Base-by-base conservation (phyloP, 1,140 invertebrate species). In the Hermetia illucens region DNA sequence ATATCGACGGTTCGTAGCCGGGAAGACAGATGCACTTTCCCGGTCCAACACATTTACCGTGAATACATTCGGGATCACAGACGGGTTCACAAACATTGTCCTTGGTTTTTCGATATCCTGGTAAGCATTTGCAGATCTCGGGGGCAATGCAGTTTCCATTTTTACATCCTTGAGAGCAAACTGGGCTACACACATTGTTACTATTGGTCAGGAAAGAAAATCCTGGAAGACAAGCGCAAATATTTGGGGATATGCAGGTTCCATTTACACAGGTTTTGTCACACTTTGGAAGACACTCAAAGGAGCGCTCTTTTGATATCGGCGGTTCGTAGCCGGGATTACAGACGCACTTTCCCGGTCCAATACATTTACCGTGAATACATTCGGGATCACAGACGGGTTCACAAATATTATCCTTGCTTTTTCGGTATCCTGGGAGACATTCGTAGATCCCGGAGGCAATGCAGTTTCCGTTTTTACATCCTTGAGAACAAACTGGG, bases 61-160 rank as follows among this genome's bases (percentile, higher is more conserved):
- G 70, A 10, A 61, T 48, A 45, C 71, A 74, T 0, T 68, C 65
- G 13, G 62, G 61, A 4, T 66, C 60, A 48, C 71, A 74, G 10
- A 63, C 49, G 10, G 70, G 64, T 12, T 55, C 19, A 42, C 67
- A 27, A 27, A 27, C 13, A 13, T 13, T 8, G 13, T 13, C 13
- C 13, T 27, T 8, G 8, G 24, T 9, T 27, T 9, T 8, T 27
- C 8, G 8, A 27, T 9, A 27, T 27, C 24, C 24, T 27, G 24
- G 24, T 13, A 27, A 13, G 24, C 24, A 27, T 9, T 9, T 13
- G 24, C 24, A 27, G 0, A 50, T 34, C 6, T 47, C 40, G 1
- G 57, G 61, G 0, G 51, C 55, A 6, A 63, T 46, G 36, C 64
- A 66, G 0, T 58, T 50, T 2, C 62, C 63, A 21, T 64, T 55